phyloP scores from a whole-genome alignment of 1,140 invertebrate species.

The Penaeus indicus region DNA sequence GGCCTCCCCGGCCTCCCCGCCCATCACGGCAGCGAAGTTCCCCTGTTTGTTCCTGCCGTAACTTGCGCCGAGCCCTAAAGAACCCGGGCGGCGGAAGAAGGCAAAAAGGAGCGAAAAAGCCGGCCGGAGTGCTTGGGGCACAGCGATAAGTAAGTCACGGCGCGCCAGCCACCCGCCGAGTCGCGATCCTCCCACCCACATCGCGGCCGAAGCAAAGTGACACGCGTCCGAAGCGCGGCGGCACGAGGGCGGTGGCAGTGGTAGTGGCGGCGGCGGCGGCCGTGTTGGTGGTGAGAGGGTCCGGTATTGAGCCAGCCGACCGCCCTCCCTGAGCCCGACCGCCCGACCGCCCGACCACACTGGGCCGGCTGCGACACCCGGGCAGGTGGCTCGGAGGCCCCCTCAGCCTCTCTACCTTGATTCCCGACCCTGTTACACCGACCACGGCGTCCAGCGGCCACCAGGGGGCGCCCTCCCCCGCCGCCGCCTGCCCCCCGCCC shows the following conservation, averaged over 20 bases:
- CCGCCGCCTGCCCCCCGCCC: neutral
- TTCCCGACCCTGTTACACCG: neutral
- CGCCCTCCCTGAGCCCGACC: constrained; percentile 55
- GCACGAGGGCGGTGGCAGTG: constrained; percentile 45
- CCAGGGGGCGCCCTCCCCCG: constrained; percentile 6
- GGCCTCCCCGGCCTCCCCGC: neutral
- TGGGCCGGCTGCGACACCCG: constrained; percentile 40
- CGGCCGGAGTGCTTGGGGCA: constrained; percentile 38
- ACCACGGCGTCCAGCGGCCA: neutral
- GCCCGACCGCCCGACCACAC: constrained; percentile 37
- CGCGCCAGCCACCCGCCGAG: constrained; percentile 34
- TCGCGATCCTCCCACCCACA: constrained; percentile 47
- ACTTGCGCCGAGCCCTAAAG: neutral
- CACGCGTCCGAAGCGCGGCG: constrained; percentile 50
- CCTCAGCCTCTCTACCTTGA: constrained; percentile 44
- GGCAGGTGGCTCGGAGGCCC: constrained; percentile 44
- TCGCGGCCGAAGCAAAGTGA: constrained; percentile 45
- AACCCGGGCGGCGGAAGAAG: neutral
- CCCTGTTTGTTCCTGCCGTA: too few relatives aligned
- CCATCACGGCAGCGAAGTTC: too few relatives aligned
- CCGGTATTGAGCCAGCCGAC: constrained; percentile 59
- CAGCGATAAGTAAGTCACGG: constrained; percentile 51
- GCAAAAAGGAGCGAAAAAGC: neutral
- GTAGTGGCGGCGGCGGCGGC: constrained; percentile 49
- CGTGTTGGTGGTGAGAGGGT: constrained; percentile 59